Conservation (phyloP, 2,797 vertebrate species). For the Borostomias antarcticus region DNA sequence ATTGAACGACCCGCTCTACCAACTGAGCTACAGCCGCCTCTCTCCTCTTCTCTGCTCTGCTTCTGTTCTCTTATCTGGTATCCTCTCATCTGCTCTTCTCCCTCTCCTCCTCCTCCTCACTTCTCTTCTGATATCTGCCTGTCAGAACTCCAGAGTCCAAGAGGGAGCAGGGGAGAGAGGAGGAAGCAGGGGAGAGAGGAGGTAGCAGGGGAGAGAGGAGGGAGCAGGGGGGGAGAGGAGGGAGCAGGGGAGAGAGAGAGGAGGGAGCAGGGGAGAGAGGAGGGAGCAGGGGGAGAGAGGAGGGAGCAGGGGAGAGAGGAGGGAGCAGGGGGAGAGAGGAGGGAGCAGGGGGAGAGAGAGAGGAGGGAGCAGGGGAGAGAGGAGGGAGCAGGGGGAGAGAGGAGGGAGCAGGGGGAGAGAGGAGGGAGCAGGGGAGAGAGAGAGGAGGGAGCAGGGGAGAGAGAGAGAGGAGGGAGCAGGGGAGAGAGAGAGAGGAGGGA, state of each 20-base stretch:
- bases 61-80: too few relatives aligned
- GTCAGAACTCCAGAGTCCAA: conserved; percentile 35
- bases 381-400: neutral
- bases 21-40: too few relatives aligned
- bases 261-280: neutral
- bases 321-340: neutral
- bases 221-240: neutral
- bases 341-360: too few relatives aligned
- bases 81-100: too few relatives aligned
- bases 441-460: neutral
- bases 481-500: conserved; percentile 3
- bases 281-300: neutral
- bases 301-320: neutral
- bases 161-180: neutral
- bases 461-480: neutral
- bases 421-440: neutral
- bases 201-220: too few relatives aligned
- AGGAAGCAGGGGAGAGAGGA: neutral
- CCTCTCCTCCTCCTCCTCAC: conserved; percentile 36
- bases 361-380: neutral
- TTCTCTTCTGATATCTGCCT: conserved; percentile 49
- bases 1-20: too few relatives aligned
- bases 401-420: neutral
- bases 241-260: neutral
- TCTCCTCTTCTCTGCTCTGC: too few relatives aligned